Evolutionary conservation across 2,888 invertebrate species (phyloP).

Genomic region (Aphidoletes aphidimyza): DNA sequence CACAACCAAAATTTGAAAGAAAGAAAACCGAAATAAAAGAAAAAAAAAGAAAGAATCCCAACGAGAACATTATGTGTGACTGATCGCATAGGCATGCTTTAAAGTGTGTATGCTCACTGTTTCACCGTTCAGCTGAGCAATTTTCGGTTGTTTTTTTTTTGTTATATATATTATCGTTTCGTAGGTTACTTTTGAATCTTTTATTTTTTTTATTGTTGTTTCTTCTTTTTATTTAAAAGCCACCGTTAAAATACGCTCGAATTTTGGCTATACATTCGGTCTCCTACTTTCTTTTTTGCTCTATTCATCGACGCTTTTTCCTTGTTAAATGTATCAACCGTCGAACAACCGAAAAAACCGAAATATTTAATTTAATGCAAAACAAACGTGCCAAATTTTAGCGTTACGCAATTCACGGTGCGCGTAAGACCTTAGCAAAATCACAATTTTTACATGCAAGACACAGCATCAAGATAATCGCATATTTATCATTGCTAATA

Average conservation of each 20-base stretch:
- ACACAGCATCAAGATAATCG: not conserved
- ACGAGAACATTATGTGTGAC: conserved; percentile 23
- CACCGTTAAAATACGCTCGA: not conserved
- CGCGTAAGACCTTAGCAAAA: conserved; percentile 51
- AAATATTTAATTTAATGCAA: conserved; percentile 36
- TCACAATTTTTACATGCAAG: not conserved
- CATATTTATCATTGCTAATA: conserved; percentile 48
- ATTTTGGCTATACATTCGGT: not conserved
- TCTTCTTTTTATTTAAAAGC: no score
- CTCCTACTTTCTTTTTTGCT: not conserved
- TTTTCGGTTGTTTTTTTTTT: not conserved
- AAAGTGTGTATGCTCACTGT: not conserved
- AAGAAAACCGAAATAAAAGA: not conserved
- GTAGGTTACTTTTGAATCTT: no score
- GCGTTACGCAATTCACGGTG: conserved; percentile 17
- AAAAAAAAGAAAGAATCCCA: no score
- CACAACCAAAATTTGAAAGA: not conserved
- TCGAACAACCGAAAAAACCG: no score
- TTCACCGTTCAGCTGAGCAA: not conserved
- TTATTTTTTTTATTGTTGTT: no score
- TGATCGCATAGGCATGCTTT: conserved; percentile 37
- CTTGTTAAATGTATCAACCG: conserved; percentile 26
- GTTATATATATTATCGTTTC: not conserved
- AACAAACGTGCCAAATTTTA: conserved; percentile 42
- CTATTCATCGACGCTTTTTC: not conserved